A percentile compares a stretch with the other conserved stretches of the same genome.
These are phyloP conservation scores for Camponotus pennsylvanicus DNA, from an alignment of 1,140 invertebrate species.

Conservation along the genomic window DNA sequence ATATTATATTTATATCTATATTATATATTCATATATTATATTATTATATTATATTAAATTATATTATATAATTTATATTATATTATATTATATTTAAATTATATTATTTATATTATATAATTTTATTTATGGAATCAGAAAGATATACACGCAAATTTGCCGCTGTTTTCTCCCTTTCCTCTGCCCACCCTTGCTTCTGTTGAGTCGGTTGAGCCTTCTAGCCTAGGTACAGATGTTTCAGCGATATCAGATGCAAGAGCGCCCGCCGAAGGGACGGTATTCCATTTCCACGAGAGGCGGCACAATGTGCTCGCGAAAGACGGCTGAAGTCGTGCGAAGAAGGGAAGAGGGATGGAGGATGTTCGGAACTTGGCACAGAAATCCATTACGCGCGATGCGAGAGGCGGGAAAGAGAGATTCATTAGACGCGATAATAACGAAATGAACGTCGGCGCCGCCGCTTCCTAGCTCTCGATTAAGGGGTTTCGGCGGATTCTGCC, in stretches of 20 bases:
- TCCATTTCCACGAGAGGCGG: slow-evolving; percentile 51
- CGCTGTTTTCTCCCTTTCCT: neutral
- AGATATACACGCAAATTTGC: neutral
- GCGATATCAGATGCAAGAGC: slow-evolving; percentile 57
- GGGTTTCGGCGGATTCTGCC: slow-evolving; percentile 43
- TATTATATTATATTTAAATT: too few relatives aligned
- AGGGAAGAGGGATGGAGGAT: slow-evolving; percentile 29
- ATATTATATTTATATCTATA: too few relatives aligned
- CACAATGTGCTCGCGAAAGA: slow-evolving; percentile 52
- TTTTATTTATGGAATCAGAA: neutral
- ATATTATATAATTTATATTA: too few relatives aligned
- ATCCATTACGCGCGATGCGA: slow-evolving; percentile 74
- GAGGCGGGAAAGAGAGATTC: slow-evolving; percentile 74
- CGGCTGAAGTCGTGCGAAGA: slow-evolving; percentile 24
- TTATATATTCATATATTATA: too few relatives aligned
- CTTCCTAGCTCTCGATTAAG: slow-evolving; percentile 65
- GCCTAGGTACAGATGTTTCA: slow-evolving; percentile 48
- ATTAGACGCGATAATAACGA: slow-evolving; percentile 79
- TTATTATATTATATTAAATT: too few relatives aligned
- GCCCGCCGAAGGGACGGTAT: slow-evolving; percentile 49
- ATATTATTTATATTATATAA: too few relatives aligned
- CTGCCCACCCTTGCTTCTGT: neutral
- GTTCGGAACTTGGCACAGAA: slow-evolving; percentile 75
- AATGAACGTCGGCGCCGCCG: slow-evolving; percentile 76
- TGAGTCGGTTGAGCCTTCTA: slow-evolving; percentile 35